Evolutionary conservation across 2,113 vertebrate genomes (phyloP).

Genomic region (Notarius quadriscutis): DNA sequence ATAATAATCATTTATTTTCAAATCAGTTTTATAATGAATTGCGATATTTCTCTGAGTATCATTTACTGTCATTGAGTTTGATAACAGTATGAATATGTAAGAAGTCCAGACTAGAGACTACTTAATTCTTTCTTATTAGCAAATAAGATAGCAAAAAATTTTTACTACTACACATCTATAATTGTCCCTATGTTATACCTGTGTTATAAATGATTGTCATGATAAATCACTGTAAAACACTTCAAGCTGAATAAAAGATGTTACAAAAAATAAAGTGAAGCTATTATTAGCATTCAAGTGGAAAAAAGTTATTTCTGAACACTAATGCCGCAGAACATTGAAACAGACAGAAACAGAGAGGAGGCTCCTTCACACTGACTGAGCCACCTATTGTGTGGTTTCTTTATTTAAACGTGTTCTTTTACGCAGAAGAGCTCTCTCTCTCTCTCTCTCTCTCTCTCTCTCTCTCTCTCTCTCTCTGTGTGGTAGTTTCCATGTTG

Average conservation of each 20-base stretch:
- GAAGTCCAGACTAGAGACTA: background rate
- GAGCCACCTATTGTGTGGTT: conserved; percentile 10
- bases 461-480: background rate
- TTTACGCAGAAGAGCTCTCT: too few relatives aligned
- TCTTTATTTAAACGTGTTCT: conserved; percentile 16
- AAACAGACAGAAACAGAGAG: conserved; percentile 2
- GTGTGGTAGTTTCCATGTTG: conserved; percentile 26
- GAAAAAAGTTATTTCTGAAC: background rate
- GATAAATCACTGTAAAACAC: background rate
- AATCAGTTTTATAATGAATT: background rate
- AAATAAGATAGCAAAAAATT: background rate
- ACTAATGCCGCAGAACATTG: background rate
- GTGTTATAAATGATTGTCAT: background rate
- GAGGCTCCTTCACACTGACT: conserved; percentile 1
- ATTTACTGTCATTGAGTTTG: background rate
- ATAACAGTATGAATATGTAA: background rate
- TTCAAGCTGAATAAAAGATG: too few relatives aligned
- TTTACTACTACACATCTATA: background rate
- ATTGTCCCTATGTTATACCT: background rate
- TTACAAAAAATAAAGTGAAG: too few relatives aligned
- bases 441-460: too few relatives aligned
- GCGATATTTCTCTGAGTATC: background rate
- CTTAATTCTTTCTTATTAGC: background rate
- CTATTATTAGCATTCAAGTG: background rate
- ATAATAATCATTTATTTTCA: background rate